A percentile compares a stretch with the other conserved stretches of the same genome.
Conservation (phyloP, 1,140 invertebrate species). For the roundworm (Caenorhabditis elegans) region WBcel235 BX284606.5:7458501-7459000, state of each 20-base stretch:
- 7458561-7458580: background rate
- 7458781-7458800: conserved; percentile 20
- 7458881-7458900: background rate
- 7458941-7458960: background rate
- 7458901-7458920: background rate
- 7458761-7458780: background rate
- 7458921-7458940: conserved; percentile 15
- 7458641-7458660: background rate
- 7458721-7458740: background rate
- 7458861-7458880: conserved; percentile 2
- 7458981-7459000: background rate
- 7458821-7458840: conserved; percentile 14
- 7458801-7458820: conserved; percentile 1
- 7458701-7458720: background rate
- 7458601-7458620: background rate
- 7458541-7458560: conserved; percentile 22
- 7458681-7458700: background rate
- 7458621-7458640: background rate
- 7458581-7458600: background rate
- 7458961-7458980: background rate
- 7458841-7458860: background rate
- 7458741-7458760: background rate
- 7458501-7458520: too few relatives aligned
- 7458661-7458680: background rate
- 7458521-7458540: background rate